A percentile compares a stretch with the other conserved stretches of the same genome.
Evolutionary conservation across 2,113 vertebrate genomes (phyloP).

Genomic region (Cheirogaleus medius): DNA sequence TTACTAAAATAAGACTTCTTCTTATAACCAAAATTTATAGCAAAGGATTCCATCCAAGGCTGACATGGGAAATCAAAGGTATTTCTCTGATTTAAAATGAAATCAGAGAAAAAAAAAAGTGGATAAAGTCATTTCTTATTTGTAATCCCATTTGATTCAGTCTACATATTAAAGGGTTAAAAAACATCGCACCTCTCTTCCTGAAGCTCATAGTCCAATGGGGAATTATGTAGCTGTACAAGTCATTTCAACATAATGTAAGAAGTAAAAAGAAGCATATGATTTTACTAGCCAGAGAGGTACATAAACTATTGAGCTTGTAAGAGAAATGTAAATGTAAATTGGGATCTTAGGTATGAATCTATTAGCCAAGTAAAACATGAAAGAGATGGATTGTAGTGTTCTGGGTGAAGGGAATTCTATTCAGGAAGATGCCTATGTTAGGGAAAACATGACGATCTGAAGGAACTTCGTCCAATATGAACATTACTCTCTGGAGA

Average conservation of each 20-base stretch:
- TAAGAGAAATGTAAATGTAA: neutral
- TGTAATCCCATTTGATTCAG: neutral
- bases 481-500: neutral
- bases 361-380: neutral
- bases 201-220: neutral
- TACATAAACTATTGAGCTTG: neutral
- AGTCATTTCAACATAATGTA: neutral
- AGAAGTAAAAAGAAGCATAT: neutral
- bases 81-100: neutral
- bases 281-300: neutral
- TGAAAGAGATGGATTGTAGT: neutral
- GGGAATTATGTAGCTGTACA: neutral
- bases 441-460: neutral
- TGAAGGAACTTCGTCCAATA: neutral
- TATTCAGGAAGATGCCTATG: neutral
- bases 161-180: neutral
- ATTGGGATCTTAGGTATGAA: neutral
- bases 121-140: neutral
- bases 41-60: neutral
- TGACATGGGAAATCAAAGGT: neutral
- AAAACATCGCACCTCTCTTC: neutral
- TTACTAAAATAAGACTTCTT: neutral
- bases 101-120: neutral
- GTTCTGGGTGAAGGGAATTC: neutral
- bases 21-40: neutral